These are phyloP conservation scores for Pissodes strobi DNA, from an alignment of 1,140 invertebrate genomes.

Conservation along the genomic window DNA sequence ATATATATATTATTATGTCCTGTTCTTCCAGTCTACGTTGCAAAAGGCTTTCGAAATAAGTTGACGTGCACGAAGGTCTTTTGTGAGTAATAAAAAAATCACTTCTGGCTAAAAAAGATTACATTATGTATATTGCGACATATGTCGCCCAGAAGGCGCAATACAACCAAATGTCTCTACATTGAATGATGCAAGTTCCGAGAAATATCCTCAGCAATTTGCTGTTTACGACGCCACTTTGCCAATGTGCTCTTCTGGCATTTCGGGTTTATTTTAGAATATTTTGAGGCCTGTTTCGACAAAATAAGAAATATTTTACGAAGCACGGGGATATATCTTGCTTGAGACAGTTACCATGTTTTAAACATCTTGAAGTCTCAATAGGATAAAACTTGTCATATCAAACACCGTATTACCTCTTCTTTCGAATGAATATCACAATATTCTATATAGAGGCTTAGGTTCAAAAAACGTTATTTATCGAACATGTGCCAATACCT, in stretches of 20 bases:
- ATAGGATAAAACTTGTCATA: no score
- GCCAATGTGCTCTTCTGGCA: slow-evolving; percentile 24
- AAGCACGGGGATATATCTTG: not conserved
- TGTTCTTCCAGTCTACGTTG: no score
- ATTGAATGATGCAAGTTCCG: slow-evolving; percentile 34
- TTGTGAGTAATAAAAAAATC: no score
- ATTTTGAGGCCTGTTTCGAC: not conserved
- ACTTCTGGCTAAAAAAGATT: slow-evolving; percentile 7
- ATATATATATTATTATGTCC: no score
- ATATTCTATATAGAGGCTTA: no score
- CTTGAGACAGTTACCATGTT: not conserved
- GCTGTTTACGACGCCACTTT: slow-evolving; percentile 47
- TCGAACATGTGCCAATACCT: no score
- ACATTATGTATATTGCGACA: slow-evolving; percentile 25
- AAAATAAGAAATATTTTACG: slow-evolving; percentile 21
- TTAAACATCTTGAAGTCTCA: no score
- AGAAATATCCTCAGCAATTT: slow-evolving; percentile 47
- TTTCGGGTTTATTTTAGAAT: slow-evolving; percentile 23
- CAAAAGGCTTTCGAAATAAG: no score
- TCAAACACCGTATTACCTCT: no score
- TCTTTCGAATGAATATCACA: no score
- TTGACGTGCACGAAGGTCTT: no score
- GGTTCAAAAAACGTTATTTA: no score
- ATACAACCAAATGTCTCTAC: slow-evolving; percentile 37
- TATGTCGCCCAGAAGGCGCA: slow-evolving; percentile 17